phyloP scores from a whole-genome alignment of 2,797 vertebrate genomes.

The Oreochromis mossambicus region DNA sequence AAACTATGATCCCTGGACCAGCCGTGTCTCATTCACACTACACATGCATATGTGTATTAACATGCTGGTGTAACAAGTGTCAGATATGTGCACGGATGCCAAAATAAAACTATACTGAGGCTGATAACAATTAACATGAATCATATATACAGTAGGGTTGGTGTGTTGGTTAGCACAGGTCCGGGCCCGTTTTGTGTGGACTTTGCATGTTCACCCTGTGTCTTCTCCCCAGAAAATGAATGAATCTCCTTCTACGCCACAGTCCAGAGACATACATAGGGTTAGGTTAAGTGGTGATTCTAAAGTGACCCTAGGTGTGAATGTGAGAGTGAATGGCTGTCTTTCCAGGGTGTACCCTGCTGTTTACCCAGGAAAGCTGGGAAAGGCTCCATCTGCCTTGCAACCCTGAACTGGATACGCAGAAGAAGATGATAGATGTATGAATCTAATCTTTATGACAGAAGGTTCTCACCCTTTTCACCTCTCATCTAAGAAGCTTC shows the following conservation, averaged over 20 bases:
- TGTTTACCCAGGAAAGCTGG: not conserved
- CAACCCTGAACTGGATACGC: not conserved
- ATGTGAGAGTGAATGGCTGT: not conserved
- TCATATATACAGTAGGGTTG: not conserved
- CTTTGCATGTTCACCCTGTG: not conserved
- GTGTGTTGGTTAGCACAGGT: not conserved
- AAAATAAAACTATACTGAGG: not conserved
- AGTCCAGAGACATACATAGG: not conserved
- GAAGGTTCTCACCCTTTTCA: not conserved
- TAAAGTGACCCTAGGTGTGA: not conserved
- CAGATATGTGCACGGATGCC: not conserved
- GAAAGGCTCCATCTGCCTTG: not conserved
- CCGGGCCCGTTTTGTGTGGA: not conserved
- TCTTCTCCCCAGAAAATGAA: not conserved
- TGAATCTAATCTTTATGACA: not conserved
- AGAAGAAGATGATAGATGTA: not conserved
- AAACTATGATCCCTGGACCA: too few species aligned
- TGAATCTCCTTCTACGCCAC: not conserved
- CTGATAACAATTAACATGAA: not conserved
- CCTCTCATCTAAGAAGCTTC: not conserved
- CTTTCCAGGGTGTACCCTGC: not conserved
- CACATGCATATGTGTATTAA: not conserved
- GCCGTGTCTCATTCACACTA: too few species aligned
- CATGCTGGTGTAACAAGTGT: not conserved
- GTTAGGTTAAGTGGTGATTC: not conserved